These are phyloP conservation scores for Drosophila fungiperda DNA, from an alignment of 2,888 invertebrate genomes.

Conservation along the genomic window DNA sequence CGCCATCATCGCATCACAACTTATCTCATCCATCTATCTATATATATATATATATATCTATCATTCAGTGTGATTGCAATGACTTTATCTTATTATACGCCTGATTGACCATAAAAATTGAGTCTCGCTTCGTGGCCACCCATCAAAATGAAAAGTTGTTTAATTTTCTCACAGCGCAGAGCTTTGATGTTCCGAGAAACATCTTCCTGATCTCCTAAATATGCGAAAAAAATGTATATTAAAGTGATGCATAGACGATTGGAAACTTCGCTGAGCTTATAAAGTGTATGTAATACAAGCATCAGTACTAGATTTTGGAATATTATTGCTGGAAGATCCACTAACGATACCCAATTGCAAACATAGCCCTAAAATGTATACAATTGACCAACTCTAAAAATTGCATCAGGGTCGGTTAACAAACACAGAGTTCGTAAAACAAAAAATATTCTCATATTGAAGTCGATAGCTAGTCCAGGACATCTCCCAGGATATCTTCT, in stretches of 20 bases:
- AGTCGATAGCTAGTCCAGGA: not conserved
- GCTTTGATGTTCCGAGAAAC: conserved; percentile 54
- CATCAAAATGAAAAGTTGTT: conserved; percentile 71
- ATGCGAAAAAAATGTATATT: not conserved
- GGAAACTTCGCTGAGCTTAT: not conserved
- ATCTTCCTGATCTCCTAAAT: not conserved
- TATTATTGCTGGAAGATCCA: not conserved
- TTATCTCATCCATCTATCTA: conserved; percentile 17
- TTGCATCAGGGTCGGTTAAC: not conserved
- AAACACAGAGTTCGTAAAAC: not conserved
- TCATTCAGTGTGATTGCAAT: conserved; percentile 52
- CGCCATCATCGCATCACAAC: conserved; percentile 18
- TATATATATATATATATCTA: conserved; percentile 1
- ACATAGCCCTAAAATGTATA: not conserved
- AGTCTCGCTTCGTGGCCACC: conserved; percentile 40
- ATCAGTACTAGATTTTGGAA: not conserved
- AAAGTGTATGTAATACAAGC: not conserved
- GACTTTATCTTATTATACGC: conserved; percentile 73
- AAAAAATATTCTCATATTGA: not conserved
- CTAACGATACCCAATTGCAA: not conserved
- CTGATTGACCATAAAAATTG: conserved; percentile 72
- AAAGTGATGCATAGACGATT: not conserved
- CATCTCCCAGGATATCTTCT: not conserved
- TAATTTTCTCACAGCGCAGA: conserved; percentile 58
- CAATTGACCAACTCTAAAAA: not conserved